Conservation (phyloP, 2,113 vertebrate species). For the Xiphophorus couchianus region DNA sequence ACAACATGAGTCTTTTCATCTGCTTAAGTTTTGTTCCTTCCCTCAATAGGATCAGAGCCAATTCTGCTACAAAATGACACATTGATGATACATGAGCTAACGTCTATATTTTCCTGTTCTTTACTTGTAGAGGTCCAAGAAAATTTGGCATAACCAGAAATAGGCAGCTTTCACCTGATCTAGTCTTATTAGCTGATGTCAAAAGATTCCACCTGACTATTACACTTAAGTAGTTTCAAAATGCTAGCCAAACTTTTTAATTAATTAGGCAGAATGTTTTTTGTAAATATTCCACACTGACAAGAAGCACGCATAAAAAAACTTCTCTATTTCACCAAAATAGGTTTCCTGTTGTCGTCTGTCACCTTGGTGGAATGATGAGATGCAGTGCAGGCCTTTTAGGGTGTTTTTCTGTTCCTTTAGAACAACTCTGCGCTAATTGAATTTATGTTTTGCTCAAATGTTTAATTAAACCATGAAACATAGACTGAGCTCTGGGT, state of each 20-base stretch:
- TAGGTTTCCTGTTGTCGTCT: not conserved
- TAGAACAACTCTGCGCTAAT: not conserved
- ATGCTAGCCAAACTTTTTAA: too few relatives aligned
- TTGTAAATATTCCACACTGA: not conserved
- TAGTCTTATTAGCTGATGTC: too few relatives aligned
- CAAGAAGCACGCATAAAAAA: not conserved
- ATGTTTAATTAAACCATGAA: not conserved
- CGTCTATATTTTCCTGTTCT: too few relatives aligned
- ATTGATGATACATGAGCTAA: too few relatives aligned
- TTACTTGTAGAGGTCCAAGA: too few relatives aligned
- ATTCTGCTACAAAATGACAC: too few relatives aligned
- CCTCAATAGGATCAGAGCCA: not conserved
- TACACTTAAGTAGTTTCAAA: too few relatives aligned
- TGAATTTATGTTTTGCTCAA: not conserved
- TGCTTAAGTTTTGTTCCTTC: not conserved
- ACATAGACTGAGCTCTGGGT: not conserved
- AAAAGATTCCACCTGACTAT: too few relatives aligned
- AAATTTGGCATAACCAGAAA: too few relatives aligned
- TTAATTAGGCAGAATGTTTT: too few relatives aligned
- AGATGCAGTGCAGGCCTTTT: not conserved
- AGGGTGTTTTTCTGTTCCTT: not conserved
- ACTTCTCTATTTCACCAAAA: not conserved
- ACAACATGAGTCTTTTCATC: not conserved
- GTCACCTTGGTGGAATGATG: not conserved
- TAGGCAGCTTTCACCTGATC: too few relatives aligned